Evolutionary conservation across 2,113 vertebrate species (phyloP), one percentile per base, ranked within the genome.

Genomic region (Poecile atricapillus): DNA sequence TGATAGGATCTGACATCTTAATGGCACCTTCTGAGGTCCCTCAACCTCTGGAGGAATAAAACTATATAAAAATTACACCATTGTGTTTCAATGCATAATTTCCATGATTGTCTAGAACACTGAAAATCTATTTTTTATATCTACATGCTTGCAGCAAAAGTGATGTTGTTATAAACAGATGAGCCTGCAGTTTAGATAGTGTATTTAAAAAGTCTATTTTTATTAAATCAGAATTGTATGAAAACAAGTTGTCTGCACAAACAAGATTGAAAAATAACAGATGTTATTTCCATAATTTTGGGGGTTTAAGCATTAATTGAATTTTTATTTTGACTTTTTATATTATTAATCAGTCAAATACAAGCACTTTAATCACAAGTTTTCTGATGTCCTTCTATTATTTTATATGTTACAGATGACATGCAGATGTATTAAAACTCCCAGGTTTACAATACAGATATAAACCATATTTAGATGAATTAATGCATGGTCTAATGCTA

Each of bases 291-390:
- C 27, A 58, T 78, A 63, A 92, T 93, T 95, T 95, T 23, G 10
- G 31, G 16, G 10, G 2, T 2, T 22, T 94, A 79, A 93, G 31
- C 55, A 76, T 60, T 5, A 86, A 93, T 58, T 81, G 13, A 86
- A 76, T 62, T 65, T 55, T 80, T 90, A 84, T 82, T 95, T 95
- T 89, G 22, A 41, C 15, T 93, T 94, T 69, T 94, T 56, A 63
- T 69, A 52, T 52, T 65, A 89, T 93, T 77, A 78, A 74, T 70
- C 21, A 87, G 65, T 13, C 84, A 95, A 63, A 58, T 80, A 70
- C 83, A 93, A 88, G 33, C 12, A 91, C 87, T 94, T 90, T 65
- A 91, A 77, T 44, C 60, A 70, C 13, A 73, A 44, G 63, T 93
- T 67, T 94, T 83, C 63, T 86, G 55, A 82, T 85, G 28, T 33